These are phyloP conservation scores for Syrrhaptes paradoxus DNA, from an alignment of 2,113 vertebrate genomes.

Conservation along the genomic window DNA sequence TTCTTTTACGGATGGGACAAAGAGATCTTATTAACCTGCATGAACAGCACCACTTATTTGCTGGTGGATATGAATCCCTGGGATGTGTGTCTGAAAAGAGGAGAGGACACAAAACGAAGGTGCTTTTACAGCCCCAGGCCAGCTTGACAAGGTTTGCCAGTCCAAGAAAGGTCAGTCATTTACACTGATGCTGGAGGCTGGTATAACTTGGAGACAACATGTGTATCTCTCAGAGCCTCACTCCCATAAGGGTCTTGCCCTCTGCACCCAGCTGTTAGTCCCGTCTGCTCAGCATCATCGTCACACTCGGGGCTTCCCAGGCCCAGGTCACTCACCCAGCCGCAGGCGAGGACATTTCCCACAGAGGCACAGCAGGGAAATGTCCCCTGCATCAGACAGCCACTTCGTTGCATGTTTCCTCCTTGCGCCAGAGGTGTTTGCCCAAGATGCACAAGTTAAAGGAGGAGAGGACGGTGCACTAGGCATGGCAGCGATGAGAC, in stretches of 20 bases:
- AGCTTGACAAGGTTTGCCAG: neutral
- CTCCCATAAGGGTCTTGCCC: neutral
- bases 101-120: neutral
- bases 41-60: neutral
- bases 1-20: neutral
- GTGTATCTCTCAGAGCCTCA: fast-evolving
- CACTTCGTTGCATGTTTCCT: neutral
- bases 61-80: neutral
- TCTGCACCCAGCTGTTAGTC: neutral
- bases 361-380: neutral
- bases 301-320: neutral
- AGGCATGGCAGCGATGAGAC: neutral
- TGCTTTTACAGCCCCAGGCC: neutral
- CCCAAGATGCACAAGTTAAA: neutral
- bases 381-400: neutral
- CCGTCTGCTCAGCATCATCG: neutral
- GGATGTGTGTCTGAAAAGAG: neutral
- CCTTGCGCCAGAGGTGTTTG: neutral
- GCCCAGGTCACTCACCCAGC: neutral
- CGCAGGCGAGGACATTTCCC: neutral
- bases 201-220: neutral
- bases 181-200: neutral
- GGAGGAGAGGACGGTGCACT: neutral
- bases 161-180: neutral
- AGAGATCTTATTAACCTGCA: neutral